These are phyloP conservation scores for Astropecten irregularis DNA, from an alignment of 53 echinoderm and acorn worm genomes.

Conservation along the genomic window DNA sequence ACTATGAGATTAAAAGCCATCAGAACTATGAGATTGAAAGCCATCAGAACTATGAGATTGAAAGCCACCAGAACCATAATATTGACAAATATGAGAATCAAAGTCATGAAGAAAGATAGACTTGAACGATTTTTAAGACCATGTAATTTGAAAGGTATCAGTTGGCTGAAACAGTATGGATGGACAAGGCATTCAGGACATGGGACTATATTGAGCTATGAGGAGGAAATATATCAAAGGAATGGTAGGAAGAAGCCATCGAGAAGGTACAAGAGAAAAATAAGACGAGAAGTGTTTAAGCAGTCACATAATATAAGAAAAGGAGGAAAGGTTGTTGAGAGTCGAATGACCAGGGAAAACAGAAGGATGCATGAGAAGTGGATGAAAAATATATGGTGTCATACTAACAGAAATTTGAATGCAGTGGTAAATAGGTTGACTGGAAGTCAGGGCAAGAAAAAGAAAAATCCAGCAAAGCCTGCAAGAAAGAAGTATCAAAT, in stretches of 20 bases:
- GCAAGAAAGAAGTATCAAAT: no score
- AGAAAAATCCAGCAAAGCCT: background rate
- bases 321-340: background rate
- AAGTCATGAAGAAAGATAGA: no score
- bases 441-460: background rate
- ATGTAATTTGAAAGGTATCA: background rate
- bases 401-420: constrained; percentile 1
- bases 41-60: no score
- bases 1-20: no score
- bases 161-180: no score
- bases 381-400: background rate
- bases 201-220: background rate
- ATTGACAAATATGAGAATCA: no score
- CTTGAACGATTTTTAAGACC: no score
- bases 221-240: background rate
- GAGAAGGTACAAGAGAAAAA: background rate
- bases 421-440: background rate
- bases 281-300: background rate
- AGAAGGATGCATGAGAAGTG: background rate
- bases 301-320: background rate
- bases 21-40: no score
- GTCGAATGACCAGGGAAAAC: background rate
- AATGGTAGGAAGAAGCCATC: constrained; percentile 10
- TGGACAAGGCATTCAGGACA: background rate
- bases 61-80: no score